A percentile compares a stretch with the other conserved stretches of the same genome.
phyloP scores from a whole-genome alignment of 2,113 vertebrate species.

The Atlantisia rogersi region DNA sequence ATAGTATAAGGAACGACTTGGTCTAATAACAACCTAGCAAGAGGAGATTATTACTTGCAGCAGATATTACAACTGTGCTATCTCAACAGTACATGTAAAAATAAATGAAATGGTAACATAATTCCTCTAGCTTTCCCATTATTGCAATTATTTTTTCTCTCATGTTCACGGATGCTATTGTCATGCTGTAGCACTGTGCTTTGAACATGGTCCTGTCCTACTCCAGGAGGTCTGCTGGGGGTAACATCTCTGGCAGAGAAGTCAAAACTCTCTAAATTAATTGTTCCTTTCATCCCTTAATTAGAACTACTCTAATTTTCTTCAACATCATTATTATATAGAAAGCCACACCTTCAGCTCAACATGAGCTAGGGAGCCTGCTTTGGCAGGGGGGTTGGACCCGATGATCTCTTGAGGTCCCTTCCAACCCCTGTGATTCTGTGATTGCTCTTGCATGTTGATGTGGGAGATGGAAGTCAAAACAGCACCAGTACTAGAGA shows the following conservation, averaged over 20 bases:
- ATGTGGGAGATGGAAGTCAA: not conserved
- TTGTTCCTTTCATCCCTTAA: slow-evolving; percentile 18
- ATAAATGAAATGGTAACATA: not conserved
- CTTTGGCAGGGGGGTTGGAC: no score
- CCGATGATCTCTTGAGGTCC: no score
- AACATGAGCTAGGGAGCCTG: no score
- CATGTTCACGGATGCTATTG: not conserved
- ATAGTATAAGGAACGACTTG: not conserved
- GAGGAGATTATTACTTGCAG: not conserved
- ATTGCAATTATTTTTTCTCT: slow-evolving; percentile 27
- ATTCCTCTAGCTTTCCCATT: slow-evolving; percentile 15
- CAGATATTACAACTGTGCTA: not conserved
- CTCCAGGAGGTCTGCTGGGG: not conserved
- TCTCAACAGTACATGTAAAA: slow-evolving; percentile 1
- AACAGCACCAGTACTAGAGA: not conserved
- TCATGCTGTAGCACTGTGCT: not conserved
- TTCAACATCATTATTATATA: slow-evolving; percentile 7
- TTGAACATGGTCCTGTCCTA: not conserved
- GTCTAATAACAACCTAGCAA: not conserved
- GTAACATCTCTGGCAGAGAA: not conserved
- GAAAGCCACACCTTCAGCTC: not conserved
- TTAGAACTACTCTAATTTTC: slow-evolving; percentile 25
- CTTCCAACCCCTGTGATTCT: no score
- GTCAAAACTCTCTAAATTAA: not conserved
- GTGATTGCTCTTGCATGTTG: not conserved